A percentile compares a stretch with the other conserved stretches of the same genome.
Evolutionary conservation across 2,888 invertebrate species (phyloP).

Genomic region (Elmis aenea): DNA sequence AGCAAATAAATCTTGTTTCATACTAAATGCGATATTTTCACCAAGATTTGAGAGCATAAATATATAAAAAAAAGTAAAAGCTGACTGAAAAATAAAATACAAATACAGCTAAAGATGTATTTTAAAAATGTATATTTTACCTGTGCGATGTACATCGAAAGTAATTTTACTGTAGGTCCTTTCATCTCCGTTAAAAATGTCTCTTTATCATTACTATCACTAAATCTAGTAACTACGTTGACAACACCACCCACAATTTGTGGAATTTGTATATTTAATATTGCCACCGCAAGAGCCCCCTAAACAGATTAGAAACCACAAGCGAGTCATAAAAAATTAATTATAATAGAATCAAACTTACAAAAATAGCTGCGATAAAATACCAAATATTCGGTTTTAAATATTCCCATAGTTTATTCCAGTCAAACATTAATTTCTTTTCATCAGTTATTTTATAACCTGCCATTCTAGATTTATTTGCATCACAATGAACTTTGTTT

Average conservation of each 20-base stretch:
- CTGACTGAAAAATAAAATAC: slow-evolving; percentile 56
- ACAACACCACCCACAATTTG: slow-evolving; percentile 76
- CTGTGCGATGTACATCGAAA: slow-evolving; percentile 68
- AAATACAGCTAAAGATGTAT: slow-evolving; percentile 1
- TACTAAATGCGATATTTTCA: slow-evolving; percentile 75
- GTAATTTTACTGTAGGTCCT: slow-evolving; percentile 61
- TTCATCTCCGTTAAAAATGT: slow-evolving; percentile 60
- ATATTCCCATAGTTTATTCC: slow-evolving; percentile 68
- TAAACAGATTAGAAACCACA: slow-evolving; percentile 53
- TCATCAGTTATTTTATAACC: slow-evolving; percentile 40
- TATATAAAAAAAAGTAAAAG: slow-evolving; percentile 87
- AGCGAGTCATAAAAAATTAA: slow-evolving; percentile 1
- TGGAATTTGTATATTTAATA: slow-evolving; percentile 86
- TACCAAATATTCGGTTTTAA: slow-evolving; percentile 73
- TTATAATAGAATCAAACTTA: slow-evolving; percentile 48
- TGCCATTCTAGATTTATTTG: slow-evolving; percentile 34
- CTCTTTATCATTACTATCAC: slow-evolving; percentile 46
- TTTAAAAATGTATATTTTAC: slow-evolving; percentile 47
- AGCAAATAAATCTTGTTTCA: slow-evolving; percentile 77
- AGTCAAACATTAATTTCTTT: slow-evolving; percentile 66
- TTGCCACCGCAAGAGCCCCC: slow-evolving; percentile 83
- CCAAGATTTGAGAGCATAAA: slow-evolving; percentile 81
- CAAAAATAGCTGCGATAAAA: slow-evolving; percentile 70
- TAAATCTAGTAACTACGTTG: slow-evolving; percentile 65
- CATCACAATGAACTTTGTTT: slow-evolving; percentile 30